These are phyloP conservation scores for Dryobates pubescens DNA, from an alignment of 2,797 vertebrate species.

Conservation along the genomic window DNA sequence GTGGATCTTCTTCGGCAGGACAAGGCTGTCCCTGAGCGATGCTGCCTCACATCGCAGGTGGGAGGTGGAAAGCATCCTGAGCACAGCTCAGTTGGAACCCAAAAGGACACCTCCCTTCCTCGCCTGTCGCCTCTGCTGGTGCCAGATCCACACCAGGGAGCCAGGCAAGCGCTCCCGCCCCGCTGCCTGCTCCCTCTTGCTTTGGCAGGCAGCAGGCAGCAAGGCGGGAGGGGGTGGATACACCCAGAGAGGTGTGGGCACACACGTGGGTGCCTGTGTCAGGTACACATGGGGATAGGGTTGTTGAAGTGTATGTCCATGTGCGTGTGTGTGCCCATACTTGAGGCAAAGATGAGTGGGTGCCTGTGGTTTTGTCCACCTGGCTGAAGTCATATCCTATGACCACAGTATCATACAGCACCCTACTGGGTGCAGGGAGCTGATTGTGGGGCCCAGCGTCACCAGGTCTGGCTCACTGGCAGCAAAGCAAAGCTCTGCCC, in stretches of 20 bases:
- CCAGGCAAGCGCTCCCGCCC: not conserved
- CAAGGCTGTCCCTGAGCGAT: rapidly evolving
- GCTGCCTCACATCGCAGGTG: rapidly evolving
- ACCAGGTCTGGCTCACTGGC: not conserved
- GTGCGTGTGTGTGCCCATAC: not conserved
- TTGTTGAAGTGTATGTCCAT: rapidly evolving
- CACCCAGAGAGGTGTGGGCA: not conserved
- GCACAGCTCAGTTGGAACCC: not conserved
- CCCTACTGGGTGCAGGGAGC: not conserved
- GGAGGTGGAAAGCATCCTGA: not conserved
- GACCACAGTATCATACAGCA: not conserved
- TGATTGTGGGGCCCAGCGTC: rapidly evolving
- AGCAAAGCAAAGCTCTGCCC: not conserved
- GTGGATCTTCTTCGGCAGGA: not conserved
- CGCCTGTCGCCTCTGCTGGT: not conserved
- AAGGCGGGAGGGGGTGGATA: not conserved
- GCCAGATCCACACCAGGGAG: not conserved
- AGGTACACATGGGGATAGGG: rapidly evolving
- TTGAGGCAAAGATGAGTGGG: not conserved
- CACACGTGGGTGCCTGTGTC: rapidly evolving
- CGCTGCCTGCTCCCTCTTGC: not conserved
- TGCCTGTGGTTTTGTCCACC: not conserved
- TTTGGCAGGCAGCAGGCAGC: not conserved
- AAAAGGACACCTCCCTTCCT: not conserved
- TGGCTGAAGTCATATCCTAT: not conserved